Evolutionary conservation across 1,140 invertebrate species (phyloP), one percentile per base, ranked within the genome.

Genomic region (Hyles vespertilio): DNA sequence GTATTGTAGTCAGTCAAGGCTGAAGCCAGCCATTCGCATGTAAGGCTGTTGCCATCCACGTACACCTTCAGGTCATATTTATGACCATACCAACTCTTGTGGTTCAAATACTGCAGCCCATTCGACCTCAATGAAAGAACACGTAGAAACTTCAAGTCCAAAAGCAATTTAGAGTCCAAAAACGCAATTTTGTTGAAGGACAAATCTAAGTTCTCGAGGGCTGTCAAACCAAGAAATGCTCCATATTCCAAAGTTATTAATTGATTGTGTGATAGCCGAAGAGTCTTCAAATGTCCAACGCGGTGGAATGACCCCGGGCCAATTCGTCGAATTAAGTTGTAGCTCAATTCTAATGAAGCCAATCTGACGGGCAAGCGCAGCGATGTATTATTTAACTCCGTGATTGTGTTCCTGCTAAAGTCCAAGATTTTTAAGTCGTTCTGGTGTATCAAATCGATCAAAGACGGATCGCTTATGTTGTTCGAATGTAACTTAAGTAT

Each of bases 141-240:
- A 12, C 54, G 59, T 3, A 85, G 59, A 9, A 59, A 66, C 44
- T 80, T 83, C 40, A 85, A 65, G 61, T 84, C 81, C 52, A 79
- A 66, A 22, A 88, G 63, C 4, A 74, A 67, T 34, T 84, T 83
- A 5, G 82, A 87, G 60, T 87, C 77, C 22, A 88, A 58, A 52
- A 63, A 57, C 3, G 10, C 12, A 50, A 88, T 84, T 9, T 74
- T 56, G 43, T 88, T 88, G 46, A 60, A 79, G 0, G 85, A 78
- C 3, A 88, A 56, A 63, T 88, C 82, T 11, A 88, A 69, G 56
- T 81, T 68, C 6, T 58, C 8, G 8, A 88, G 70, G n/a, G 46
- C 52, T 0, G 56, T 61, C 32, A 85, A 48, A 8, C 77, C 80
- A 34, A 74, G 63, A 51, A 88, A 88, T 1, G 71, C 56, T 3